Percentiles rank a stretch among this genome's conserved stretches.
Conservation (phyloP, 2,888 invertebrate species). For the Adelognathus sp. region DNA sequence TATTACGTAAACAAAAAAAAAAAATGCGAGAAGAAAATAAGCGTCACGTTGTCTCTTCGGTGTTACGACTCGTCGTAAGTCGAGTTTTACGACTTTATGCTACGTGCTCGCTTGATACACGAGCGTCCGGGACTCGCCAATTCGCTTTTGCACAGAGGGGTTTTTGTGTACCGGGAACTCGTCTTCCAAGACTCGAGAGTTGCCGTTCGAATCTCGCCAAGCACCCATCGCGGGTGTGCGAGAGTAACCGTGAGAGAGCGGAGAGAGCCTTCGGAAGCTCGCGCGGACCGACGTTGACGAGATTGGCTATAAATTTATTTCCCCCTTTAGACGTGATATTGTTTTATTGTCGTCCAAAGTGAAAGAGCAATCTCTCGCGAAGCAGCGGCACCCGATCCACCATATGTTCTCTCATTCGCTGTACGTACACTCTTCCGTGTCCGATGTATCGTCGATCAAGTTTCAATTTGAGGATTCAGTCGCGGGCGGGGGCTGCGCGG, state of each 20-base stretch:
- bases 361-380: constrained; percentile 61
- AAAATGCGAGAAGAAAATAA: constrained; percentile 53
- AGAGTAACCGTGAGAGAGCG: neutral
- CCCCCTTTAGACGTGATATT: constrained; percentile 75
- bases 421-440: neutral
- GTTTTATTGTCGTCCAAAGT: constrained; percentile 74
- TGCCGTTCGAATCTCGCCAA: constrained; percentile 32
- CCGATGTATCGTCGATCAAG: neutral
- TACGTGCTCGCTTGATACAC: constrained; percentile 69
- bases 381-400: constrained; percentile 13
- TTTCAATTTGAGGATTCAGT: neutral
- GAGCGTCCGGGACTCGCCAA: constrained; percentile 49
- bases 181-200: constrained; percentile 40
- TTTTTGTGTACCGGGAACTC: constrained; percentile 15
- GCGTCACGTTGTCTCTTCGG: constrained; percentile 60
- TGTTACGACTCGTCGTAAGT: constrained; percentile 77
- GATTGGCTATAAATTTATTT: constrained; percentile 79
- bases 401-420: neutral
- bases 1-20: constrained; percentile 35
- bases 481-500: too few species aligned
- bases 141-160: constrained; percentile 33
- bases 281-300: constrained; percentile 69
- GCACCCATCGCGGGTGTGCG: constrained; percentile 13
- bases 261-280: neutral
- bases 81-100: constrained; percentile 78